Evolutionary conservation across 2,113 vertebrate species (phyloP), one percentile per base, ranked within the genome.

Genomic region (Thunnus thynnus): DNA sequence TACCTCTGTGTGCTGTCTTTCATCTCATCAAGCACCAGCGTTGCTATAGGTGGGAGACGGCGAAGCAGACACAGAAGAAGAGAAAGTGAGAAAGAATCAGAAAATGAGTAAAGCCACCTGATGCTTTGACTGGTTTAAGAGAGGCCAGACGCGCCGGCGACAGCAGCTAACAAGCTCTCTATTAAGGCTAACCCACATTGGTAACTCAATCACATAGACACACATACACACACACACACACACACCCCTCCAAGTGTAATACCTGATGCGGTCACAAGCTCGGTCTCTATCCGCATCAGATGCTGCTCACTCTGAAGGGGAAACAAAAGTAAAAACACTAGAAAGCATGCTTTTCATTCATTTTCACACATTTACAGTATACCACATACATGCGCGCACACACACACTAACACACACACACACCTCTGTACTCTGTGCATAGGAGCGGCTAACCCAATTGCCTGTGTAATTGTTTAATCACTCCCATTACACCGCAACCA

Each of bases 391-490:
- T 10, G 2, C 67, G 22, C 17, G 22, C 72, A 44, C 36, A 50
- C 67, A 54, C 54, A 51, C 62, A 27, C 36, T 18, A 51, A 62
- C 47, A 52, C 44, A 64, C 46, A 47, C 55, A 70, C n/a, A 66
- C 82, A 86, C 90, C 84, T 86, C 88, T 66, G 79, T 76, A 72
- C 78, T 72, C 84, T 67, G 83, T 82, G 85, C 85, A 80, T 67
- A 86, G 83, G 61, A 87, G 84, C 87, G 14, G 70, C 88, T 90
- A 91, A 94, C 87, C 89, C 91, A 93, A 89, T 94, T 88, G 91
- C 84, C 92, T 91, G 94, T 89, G 88, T 94, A 94, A 95, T 93
- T 93, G 89, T 93, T 93, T 94, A 92, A 95, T 94, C 93, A 89
- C 89, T 91, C 78, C 92, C 90, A 94, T 94, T 93, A 93, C 89